Evolutionary conservation across 2,113 vertebrate species (phyloP).

Genomic region (Hystrix cristata): DNA sequence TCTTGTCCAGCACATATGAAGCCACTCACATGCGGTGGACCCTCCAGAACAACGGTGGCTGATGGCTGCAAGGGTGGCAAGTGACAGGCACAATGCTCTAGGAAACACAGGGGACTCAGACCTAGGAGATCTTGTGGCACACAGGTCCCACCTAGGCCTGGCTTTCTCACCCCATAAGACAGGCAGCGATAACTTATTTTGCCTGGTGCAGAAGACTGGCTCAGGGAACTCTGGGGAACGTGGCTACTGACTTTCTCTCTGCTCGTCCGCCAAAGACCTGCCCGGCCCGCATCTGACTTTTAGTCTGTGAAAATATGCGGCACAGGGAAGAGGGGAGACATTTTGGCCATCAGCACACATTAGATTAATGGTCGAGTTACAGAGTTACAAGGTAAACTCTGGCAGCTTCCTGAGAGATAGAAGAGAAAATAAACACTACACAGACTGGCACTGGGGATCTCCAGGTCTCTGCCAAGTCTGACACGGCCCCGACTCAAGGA

Average conservation of each 20-base stretch:
- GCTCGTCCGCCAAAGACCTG: not conserved
- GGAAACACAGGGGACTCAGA: not conserved
- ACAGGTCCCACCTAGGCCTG: not conserved
- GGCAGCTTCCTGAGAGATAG: not conserved
- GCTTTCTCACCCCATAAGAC: not conserved
- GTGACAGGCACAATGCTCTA: fast-evolving
- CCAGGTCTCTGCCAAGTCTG: not conserved
- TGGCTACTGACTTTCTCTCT: not conserved
- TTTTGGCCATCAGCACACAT: not conserved
- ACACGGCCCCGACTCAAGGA: not conserved
- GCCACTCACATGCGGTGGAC: not conserved
- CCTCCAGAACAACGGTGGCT: not conserved
- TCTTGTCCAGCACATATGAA: not conserved
- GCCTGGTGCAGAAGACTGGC: not conserved
- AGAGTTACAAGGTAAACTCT: not conserved
- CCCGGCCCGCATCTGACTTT: not conserved
- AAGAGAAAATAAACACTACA: not conserved
- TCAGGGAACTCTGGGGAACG: fast-evolving
- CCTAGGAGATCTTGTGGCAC: not conserved
- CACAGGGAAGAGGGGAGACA: not conserved
- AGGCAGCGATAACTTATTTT: not conserved
- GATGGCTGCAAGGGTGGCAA: not conserved
- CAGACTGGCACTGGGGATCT: not conserved
- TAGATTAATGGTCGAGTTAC: not conserved
- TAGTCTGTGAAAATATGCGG: not conserved